phyloP scores from a whole-genome alignment of 2,113 vertebrate genomes.

The Takifugu bimaculatus region DNA sequence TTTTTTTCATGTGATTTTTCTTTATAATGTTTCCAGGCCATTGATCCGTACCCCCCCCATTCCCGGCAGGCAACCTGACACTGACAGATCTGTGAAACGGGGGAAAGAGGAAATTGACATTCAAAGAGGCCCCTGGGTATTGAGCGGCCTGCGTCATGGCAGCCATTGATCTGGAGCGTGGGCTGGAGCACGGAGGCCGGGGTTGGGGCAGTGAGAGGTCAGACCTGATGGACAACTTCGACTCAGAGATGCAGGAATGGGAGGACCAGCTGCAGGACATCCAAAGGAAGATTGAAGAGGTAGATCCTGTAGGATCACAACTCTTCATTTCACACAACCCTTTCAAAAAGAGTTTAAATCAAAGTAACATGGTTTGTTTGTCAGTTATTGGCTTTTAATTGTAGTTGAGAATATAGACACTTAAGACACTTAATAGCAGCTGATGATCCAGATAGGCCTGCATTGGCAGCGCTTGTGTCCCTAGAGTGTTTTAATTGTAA shows the following conservation, averaged over 20 bases:
- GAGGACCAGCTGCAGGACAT: slow-evolving; percentile 95
- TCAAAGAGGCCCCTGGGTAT: slow-evolving; percentile 37
- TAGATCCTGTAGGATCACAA: slow-evolving; percentile 39
- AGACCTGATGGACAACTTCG: slow-evolving; percentile 88
- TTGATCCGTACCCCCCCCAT: slow-evolving; percentile 18
- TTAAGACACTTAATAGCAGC: no score
- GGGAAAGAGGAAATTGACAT: slow-evolving; percentile 43
- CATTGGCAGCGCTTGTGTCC: neutral
- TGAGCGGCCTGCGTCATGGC: slow-evolving; percentile 56
- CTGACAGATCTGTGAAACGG: slow-evolving; percentile 39
- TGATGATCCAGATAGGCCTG: neutral
- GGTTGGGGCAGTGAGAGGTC: slow-evolving; percentile 86
- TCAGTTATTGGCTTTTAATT: no score
- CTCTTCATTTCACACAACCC: neutral
- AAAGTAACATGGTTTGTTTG: neutral
- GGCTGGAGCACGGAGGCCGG: slow-evolving; percentile 77
- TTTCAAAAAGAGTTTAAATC: neutral
- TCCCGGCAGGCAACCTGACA: slow-evolving; percentile 4
- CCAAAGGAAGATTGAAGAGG: slow-evolving; percentile 97
- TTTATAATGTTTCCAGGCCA: slow-evolving; percentile 37
- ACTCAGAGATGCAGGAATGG: slow-evolving; percentile 95
- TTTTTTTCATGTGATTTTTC: neutral
- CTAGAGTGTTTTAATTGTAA: no score
- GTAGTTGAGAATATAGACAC: no score
- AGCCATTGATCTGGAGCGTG: slow-evolving; percentile 83